These are phyloP conservation scores for Nothoprocta pentlandii DNA, from an alignment of 2,113 vertebrate genomes.

Conservation along the genomic window DNA sequence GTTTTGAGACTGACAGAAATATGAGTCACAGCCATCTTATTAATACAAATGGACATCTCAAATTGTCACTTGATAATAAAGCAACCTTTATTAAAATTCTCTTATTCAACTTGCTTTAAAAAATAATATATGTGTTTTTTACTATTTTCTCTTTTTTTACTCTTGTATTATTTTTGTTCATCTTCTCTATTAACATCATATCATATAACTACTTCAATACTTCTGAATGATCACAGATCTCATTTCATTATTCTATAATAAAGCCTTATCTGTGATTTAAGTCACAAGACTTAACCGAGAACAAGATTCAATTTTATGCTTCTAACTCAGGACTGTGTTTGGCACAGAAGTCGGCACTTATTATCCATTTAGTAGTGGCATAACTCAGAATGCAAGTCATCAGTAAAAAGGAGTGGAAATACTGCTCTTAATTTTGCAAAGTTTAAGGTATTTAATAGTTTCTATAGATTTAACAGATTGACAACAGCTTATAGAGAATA, in stretches of 20 bases:
- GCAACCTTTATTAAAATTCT: not conserved
- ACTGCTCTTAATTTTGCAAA: not conserved
- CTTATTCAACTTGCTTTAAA: fast-evolving
- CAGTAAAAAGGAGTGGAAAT: not conserved
- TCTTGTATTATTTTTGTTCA: not conserved
- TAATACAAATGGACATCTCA: not conserved
- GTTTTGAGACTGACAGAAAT: not conserved
- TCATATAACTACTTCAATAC: fast-evolving
- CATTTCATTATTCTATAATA: not conserved
- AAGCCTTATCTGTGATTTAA: not conserved
- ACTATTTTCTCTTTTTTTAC: not conserved
- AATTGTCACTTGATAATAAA: not conserved
- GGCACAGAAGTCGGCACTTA: not conserved
- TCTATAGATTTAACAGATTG: no score
- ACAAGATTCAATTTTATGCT: not conserved
- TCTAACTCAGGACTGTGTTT: not conserved
- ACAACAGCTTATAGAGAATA: not conserved
- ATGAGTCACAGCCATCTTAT: not conserved
- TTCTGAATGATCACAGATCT: not conserved
- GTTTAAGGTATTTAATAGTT: not conserved
- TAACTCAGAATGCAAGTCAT: not conserved
- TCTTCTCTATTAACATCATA: not conserved
- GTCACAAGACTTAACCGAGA: not conserved
- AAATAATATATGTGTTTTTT: not conserved
- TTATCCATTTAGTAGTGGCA: not conserved